Percentiles rank a stretch among this genome's conserved stretches.
phyloP scores from a whole-genome alignment of 2,113 vertebrate species.

The Cynoglossus semilaevis region DNA sequence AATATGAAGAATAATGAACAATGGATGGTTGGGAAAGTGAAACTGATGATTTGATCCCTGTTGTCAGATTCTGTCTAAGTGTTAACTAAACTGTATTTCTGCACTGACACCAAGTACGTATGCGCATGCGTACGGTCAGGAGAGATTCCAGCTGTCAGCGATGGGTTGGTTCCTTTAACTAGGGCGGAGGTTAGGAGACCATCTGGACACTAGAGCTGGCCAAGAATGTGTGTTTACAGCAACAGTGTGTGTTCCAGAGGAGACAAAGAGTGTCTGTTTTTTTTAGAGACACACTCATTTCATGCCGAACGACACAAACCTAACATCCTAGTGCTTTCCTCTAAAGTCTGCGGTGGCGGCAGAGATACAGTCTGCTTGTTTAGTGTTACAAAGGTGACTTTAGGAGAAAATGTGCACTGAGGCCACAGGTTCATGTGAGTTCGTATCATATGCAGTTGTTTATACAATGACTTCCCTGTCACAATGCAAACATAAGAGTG shows the following conservation, averaged over 20 bases:
- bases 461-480: neutral
- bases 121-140: neutral
- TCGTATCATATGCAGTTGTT: constrained; percentile 6
- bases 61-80: too few relatives aligned
- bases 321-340: neutral
- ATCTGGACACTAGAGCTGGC: constrained; percentile 44
- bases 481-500: neutral
- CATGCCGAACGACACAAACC: too few relatives aligned
- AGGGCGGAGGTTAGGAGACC: constrained; percentile 36
- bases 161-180: constrained; percentile 25
- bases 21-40: too few relatives aligned
- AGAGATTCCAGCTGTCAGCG: constrained; percentile 25
- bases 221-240: constrained; percentile 22
- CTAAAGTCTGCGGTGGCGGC: neutral
- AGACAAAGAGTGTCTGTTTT: constrained; percentile 20
- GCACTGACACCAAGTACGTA: neutral
- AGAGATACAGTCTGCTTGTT: constrained; percentile 14
- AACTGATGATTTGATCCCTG: too few relatives aligned
- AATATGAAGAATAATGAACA: too few relatives aligned
- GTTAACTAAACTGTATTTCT: too few relatives aligned
- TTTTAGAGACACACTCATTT: constrained; percentile 13
- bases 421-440: neutral
- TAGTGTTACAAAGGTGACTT: constrained; percentile 12
- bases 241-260: neutral
- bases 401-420: neutral